Percentiles rank a stretch among this genome's conserved stretches.
Conservation (phyloP, 2,113 vertebrate species). For the Psammodynastes pulverulentus region DNA sequence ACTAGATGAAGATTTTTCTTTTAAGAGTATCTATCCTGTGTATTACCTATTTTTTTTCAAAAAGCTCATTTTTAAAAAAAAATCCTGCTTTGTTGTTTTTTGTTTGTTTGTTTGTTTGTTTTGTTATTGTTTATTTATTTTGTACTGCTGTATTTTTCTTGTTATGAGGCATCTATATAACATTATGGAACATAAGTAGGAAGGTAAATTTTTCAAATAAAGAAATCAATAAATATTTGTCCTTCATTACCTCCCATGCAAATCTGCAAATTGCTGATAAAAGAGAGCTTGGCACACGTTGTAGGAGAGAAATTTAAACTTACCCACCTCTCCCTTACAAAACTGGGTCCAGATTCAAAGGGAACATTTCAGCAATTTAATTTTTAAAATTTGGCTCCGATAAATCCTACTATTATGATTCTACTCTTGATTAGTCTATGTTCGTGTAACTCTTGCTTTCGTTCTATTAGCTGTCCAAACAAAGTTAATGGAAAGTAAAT, state of each 20-base stretch:
- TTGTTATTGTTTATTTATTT: neutral
- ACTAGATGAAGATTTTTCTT: neutral
- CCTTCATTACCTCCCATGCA: neutral
- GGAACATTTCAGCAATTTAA: neutral
- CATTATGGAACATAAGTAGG: neutral
- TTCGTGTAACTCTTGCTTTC: neutral
- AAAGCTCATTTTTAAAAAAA: neutral
- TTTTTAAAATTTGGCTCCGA: neutral
- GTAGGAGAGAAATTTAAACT: neutral
- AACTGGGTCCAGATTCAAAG: neutral
- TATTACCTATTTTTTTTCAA: neutral
- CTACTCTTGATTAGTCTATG: neutral
- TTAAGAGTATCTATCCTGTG: neutral
- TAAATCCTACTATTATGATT: neutral
- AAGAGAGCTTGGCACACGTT: neutral
- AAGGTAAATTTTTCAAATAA: neutral
- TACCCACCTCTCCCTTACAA: neutral
- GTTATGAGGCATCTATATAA: neutral
- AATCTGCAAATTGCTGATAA: neutral
- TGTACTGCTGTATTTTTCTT: neutral
- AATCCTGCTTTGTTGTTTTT: neutral
- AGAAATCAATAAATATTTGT: neutral
- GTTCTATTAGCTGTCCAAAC: neutral
- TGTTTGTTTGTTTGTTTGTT: neutral
- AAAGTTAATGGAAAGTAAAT: conserved; percentile 66